Evolutionary conservation across 2,113 vertebrate genomes (phyloP), one percentile per base, ranked within the genome.

Genomic region (Potamarius usumacintae): DNA sequence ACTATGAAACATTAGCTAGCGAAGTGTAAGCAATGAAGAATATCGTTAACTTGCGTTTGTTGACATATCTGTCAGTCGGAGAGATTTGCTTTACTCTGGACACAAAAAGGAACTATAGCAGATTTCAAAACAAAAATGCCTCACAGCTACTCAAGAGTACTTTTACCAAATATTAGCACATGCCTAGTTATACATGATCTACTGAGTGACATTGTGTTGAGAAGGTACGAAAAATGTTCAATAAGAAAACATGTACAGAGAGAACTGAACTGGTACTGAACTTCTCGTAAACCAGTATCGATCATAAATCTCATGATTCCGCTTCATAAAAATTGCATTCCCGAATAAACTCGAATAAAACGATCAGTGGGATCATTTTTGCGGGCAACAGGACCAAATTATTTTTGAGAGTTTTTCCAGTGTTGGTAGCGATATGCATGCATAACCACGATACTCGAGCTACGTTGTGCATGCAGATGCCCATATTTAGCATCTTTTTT

Each of bases 371-470:
- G 58, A 79, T 53, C 25, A 77, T 57, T 84, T 50, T 82, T 65
- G 62, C 58, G 18, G 55, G 77, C 34, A 60, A 42, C 83, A 78
- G 72, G 84, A 84, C 84, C 80, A 84, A 86, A 81, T 79, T 8
- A 76, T 83, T 58, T 62, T 55, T 42, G n/a, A 72, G 57, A 2
- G 62, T 57, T 74, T 53, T 52, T 87, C 17, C 30, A 48, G 63
- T 86, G 89, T 90, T 87, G 89, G 85, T 90, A 84, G 89, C 79
- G 67, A 85, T 82, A 34, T 90, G 89, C 85, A 90, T 90, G 89
- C 87, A 85, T 87, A 50, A 88, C 86, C 85, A 81, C 86, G 84
- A 88, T 78, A 89, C 72, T 84, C 74, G 58, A 42, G 65, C 86
- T 79, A 85, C 11, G 87, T 34, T 87, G 87, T 89, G 89, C 88